Base-by-base conservation (phyloP, 2,888 invertebrate genomes). In the Synanthedon myopaeformis region DNA sequence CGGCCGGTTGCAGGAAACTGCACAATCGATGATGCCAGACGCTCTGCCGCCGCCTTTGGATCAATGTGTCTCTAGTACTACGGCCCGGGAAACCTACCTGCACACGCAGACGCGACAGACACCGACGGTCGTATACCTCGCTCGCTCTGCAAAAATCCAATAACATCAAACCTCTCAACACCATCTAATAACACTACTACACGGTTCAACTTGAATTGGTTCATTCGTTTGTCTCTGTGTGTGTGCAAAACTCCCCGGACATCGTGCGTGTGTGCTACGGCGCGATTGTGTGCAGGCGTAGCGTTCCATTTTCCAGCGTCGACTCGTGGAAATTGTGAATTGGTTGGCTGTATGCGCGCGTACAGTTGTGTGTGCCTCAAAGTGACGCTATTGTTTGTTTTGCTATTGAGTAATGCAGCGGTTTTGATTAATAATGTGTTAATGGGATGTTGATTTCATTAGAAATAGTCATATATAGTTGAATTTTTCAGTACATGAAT, bases 51-150 rank as follows among this genome's bases (percentile, higher is more conserved):
- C 67, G 71, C 68, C 72, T 84, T 76, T 86, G 83, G 87, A 86
- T 86, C 87, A 87, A 87, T 86, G 87, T 87, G 87, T 87, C 83
- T 86, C 83, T 87, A 87, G 87, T 86, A 87, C 87, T 87, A 87
- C 83, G 85, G 75, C 74, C 81, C 80, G 80, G 84, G 80, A 75
- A 79, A 79, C 76, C 78, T 80, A 74, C 76, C 76, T 69, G 60
- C 57, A 56, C 54, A 54, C 59, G 57, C 51, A n/a, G 13, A 19
- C 19, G 51, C 35, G 28, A 28, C 28, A 12, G 51, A 19, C 49
- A 13, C 11, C 17, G 8, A 41, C 51, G 28, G 17, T 28, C n/a
- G 35, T 51, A 35, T 51, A n/a, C n/a, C 28, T 14, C 12, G 12
- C 51, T 23, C 41, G 28, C 13, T 54, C 52, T 35, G 13, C 19